Base-by-base conservation (phyloP, 2,797 vertebrate genomes). In the Carduelis carduelis region DNA sequence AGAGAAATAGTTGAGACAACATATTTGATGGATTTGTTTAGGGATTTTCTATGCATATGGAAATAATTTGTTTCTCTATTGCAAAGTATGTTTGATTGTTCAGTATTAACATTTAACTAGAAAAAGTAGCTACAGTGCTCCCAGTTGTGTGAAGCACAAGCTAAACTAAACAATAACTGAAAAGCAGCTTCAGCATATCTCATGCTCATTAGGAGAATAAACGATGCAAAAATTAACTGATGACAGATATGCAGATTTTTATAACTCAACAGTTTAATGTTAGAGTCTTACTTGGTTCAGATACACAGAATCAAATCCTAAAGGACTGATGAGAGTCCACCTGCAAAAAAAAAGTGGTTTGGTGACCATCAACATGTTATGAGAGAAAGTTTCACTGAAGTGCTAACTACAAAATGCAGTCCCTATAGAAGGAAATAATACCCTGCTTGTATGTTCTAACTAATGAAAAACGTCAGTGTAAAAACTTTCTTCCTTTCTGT, bases 21-120 rank as follows among this genome's bases (percentile, higher is more conserved):
- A 88, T 77, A 91, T 76, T 82, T 95, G 95, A 94, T 93, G 87
- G 89, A 96, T 97, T 96, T 97, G 93, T 96, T 95, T 96, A 94
- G 90, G 94, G 94, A 95, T 96, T 97, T 95, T 95, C 37, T 64
- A 76, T 95, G 90, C 96, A 96, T 97, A 94, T 97, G 96, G 96
- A 97, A 97, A 95, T 85, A 1, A 95, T 97, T 97, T 97, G 85
- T 95, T 96, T 93, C 96, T 92, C 83, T 94, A 43, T 83, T 92
- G 94, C 66, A 87, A 95, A 97, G 90, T 75, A 93, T 91, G 83
- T 94, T 96, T 94, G 87, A 95, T 96, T 89, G 93, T 81, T 95
- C 91, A 65, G 85, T 87, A 96, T 96, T 95, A 97, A 93, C 87
- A 87, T 97, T 95, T 95, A 93, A 96, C 93, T 93, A 95, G 81